These are phyloP conservation scores for Xestia ashworthii DNA, from an alignment of 2,888 invertebrate genomes.

Conservation along the genomic window DNA sequence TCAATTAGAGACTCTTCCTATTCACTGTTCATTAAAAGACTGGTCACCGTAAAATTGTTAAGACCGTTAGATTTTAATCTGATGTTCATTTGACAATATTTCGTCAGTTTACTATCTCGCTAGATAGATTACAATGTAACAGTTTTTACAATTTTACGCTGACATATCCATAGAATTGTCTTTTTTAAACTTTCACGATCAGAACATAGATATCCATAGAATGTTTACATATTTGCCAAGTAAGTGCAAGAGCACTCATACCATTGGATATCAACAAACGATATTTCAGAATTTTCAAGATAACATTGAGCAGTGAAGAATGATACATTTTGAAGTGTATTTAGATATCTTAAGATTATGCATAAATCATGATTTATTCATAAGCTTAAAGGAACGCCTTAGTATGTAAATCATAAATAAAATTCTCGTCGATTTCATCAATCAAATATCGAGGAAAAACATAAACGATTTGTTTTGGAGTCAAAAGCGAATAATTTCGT, in stretches of 20 bases:
- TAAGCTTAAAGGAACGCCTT: conserved; percentile 12
- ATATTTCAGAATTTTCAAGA: background rate
- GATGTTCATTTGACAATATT: too few relatives aligned
- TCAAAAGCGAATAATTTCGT: conserved; percentile 37
- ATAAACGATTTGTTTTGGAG: conserved; percentile 35
- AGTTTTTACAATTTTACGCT: too few relatives aligned
- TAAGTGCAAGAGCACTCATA: background rate
- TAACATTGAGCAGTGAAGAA: background rate
- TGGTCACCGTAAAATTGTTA: too few relatives aligned
- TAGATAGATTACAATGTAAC: too few relatives aligned
- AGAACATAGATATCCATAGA: too few relatives aligned
- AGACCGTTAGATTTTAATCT: too few relatives aligned
- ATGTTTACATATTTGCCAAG: background rate
- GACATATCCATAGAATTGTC: background rate
- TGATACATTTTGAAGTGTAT: conserved; percentile 14
- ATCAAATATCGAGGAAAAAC: conserved; percentile 51
- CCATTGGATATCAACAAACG: background rate
- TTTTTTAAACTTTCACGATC: too few relatives aligned
- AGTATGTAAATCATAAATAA: conserved; percentile 39
- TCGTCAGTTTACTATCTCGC: too few relatives aligned
- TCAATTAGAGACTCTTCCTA: background rate
- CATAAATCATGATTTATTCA: conserved; percentile 38
- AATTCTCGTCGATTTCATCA: conserved; percentile 41
- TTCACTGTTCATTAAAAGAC: background rate
- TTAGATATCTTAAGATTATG: conserved; percentile 6